Percentiles rank a stretch among this genome's conserved stretches.
phyloP scores from a whole-genome alignment of 1,140 invertebrate species.

The Ladona fulva region DNA sequence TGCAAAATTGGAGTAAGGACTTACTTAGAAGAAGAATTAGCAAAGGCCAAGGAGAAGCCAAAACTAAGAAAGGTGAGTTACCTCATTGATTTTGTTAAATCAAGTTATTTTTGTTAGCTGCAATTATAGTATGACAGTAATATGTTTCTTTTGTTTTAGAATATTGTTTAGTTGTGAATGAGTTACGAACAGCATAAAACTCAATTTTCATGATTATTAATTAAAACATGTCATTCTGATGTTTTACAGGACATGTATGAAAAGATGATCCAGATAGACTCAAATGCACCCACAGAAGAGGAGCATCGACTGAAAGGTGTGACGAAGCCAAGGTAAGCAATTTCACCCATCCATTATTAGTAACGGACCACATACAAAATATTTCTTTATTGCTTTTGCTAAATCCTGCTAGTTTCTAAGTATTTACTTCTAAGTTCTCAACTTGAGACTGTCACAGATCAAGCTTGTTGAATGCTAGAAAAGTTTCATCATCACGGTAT shows the following conservation, averaged over 20 bases:
- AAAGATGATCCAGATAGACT: constrained; percentile 95
- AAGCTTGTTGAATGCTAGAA: too few relatives aligned
- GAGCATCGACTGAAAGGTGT: constrained; percentile 82
- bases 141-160: neutral
- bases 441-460: too few relatives aligned
- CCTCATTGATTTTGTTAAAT: constrained; percentile 13
- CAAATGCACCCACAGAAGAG: constrained; percentile 78
- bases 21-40: constrained; percentile 88
- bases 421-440: too few relatives aligned
- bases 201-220: constrained; percentile 13
- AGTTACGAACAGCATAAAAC: neutral
- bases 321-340: constrained; percentile 68
- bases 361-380: too few relatives aligned
- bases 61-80: constrained; percentile 69
- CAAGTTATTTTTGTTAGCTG: constrained; percentile 12
- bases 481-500: too few relatives aligned
- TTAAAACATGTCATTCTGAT: constrained; percentile 11
- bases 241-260: constrained; percentile 81
- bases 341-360: neutral
- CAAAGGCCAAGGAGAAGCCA: constrained; percentile 89
- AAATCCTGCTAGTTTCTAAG: too few relatives aligned
- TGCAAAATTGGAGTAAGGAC: constrained; percentile 92
- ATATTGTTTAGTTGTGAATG: neutral
- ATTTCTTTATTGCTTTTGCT: too few relatives aligned
- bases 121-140: too few relatives aligned